Evolutionary conservation across 2,888 invertebrate genomes (phyloP).

Genomic region (Tuberolachnus salignus): DNA sequence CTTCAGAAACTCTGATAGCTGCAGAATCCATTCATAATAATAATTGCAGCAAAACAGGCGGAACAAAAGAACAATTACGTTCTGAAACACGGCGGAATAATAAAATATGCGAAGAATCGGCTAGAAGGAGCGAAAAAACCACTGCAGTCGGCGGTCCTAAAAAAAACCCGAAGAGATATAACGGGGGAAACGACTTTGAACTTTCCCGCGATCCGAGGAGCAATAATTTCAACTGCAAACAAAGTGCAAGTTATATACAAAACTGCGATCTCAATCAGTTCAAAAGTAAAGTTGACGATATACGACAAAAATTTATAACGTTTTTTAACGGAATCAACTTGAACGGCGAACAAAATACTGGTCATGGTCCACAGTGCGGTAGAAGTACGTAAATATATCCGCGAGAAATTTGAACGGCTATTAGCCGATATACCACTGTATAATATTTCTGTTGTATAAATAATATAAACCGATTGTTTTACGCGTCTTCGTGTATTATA

Average conservation of each 20-base stretch:
- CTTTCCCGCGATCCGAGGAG: too few relatives aligned
- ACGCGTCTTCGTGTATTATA: too few relatives aligned
- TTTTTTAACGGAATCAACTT: slow-evolving; percentile 1
- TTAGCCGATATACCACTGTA: too few relatives aligned
- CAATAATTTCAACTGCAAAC: too few relatives aligned
- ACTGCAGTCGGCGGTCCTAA: background rate
- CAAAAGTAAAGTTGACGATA: background rate
- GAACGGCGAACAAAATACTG: too few relatives aligned
- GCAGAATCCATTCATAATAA: background rate
- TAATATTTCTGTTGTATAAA: too few relatives aligned
- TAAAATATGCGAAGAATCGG: background rate
- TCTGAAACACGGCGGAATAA: background rate
- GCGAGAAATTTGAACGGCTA: too few relatives aligned
- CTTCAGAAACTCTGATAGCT: background rate
- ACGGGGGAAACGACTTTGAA: background rate
- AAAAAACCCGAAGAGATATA: too few relatives aligned
- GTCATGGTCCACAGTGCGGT: too few relatives aligned
- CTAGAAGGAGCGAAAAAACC: too few relatives aligned
- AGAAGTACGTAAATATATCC: too few relatives aligned
- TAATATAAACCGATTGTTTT: too few relatives aligned
- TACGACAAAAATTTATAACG: background rate
- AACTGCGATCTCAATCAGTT: background rate
- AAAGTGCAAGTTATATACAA: background rate
- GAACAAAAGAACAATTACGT: background rate
- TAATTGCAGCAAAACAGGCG: background rate